These are phyloP conservation scores for Mellilla xanthometata DNA, from an alignment of 2,888 invertebrate genomes.

Conservation along the genomic window DNA sequence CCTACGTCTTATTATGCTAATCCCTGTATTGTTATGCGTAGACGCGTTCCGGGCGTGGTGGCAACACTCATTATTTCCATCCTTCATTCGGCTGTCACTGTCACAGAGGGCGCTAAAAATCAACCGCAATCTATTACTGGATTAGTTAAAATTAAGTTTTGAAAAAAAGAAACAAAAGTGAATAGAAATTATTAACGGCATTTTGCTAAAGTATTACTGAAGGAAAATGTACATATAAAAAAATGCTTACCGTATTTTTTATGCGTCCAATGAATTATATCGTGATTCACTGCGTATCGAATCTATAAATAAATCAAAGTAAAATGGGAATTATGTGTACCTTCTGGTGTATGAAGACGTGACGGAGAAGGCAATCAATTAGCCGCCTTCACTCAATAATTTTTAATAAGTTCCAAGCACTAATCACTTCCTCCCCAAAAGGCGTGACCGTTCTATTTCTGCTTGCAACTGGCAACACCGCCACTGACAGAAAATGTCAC, in stretches of 20 bases:
- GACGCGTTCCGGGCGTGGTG: conserved; percentile 56
- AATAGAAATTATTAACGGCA: too few species aligned
- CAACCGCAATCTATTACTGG: conserved; percentile 32
- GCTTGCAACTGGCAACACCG: conserved; percentile 59
- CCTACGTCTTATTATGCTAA: conserved; percentile 59
- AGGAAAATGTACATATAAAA: too few species aligned
- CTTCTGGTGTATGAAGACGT: conserved; percentile 36
- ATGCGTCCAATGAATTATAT: too few species aligned
- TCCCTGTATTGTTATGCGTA: conserved; percentile 60
- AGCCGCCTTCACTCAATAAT: conserved; percentile 79
- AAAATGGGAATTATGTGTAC: conserved; percentile 32
- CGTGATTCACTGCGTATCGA: too few species aligned
- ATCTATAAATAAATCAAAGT: conserved; percentile 31
- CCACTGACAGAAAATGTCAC: conserved; percentile 80
- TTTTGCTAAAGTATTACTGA: too few species aligned
- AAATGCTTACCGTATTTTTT: too few species aligned
- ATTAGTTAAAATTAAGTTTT: too few species aligned
- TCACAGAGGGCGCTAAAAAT: conserved; percentile 46
- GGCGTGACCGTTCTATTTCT: conserved; percentile 79
- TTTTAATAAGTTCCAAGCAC: conserved; percentile 78
- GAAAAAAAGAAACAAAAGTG: too few species aligned
- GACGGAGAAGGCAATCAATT: conserved; percentile 66
- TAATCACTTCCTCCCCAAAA: conserved; percentile 78
- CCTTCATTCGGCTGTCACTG: conserved; percentile 66
- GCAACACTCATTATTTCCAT: conserved; percentile 61